Evolutionary conservation across 2,797 vertebrate genomes (phyloP).

Genomic region (Mormyrus hasselquistii): DNA sequence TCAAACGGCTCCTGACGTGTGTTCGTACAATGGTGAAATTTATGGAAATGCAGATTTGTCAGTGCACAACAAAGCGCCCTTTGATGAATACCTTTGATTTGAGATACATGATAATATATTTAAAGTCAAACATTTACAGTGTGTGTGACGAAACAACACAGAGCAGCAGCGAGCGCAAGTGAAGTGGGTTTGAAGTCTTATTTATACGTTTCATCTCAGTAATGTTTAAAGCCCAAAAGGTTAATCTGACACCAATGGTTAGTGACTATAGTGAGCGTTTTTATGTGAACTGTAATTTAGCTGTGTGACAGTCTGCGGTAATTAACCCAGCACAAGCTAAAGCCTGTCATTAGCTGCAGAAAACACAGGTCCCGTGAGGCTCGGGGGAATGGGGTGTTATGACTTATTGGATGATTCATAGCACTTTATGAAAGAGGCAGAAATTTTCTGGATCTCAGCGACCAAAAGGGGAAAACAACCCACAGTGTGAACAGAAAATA

Average conservation of each 20-base stretch:
- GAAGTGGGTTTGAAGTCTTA: conserved; percentile 26
- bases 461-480: conserved; percentile 9
- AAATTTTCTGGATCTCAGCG: conserved; percentile 1
- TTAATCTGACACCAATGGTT: conserved; percentile 79
- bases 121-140: conserved; percentile 91
- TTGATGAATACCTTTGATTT: conserved; percentile 77
- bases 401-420: conserved; percentile 10
- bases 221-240: conserved; percentile 53
- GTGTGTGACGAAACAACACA: conserved; percentile 81
- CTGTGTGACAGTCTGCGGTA: conserved; percentile 59
- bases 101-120: conserved; percentile 93
- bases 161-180: conserved; percentile 55
- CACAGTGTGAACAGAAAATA: not conserved
- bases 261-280: conserved; percentile 71
- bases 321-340: conserved; percentile 55
- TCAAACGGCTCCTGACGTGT: conserved; percentile 76
- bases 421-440: not conserved
- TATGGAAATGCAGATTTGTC: conserved; percentile 80
- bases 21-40: conserved; percentile 80
- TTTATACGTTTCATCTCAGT: conserved; percentile 23
- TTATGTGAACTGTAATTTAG: conserved; percentile 65
- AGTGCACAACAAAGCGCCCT: conserved; percentile 53
- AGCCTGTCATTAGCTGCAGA: conserved; percentile 35
- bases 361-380: conserved; percentile 6
- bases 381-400: not conserved